Percentiles rank a stretch among this genome's conserved stretches.
Evolutionary conservation across 2,797 vertebrate species (phyloP).

Genomic region (Sebastiscus tertius): DNA sequence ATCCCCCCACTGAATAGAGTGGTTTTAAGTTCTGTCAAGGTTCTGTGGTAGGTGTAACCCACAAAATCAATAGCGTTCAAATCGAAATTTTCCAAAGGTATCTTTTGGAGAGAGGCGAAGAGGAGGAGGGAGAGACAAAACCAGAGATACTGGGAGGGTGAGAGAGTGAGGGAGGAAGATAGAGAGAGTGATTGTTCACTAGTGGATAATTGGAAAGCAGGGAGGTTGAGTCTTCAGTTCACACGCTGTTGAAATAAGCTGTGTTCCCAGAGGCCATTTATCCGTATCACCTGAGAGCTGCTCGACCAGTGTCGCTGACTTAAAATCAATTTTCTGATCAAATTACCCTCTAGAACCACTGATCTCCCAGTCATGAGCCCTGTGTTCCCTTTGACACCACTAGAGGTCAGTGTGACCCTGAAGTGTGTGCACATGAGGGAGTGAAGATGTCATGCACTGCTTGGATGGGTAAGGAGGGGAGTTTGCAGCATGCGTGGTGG

Average conservation of each 20-base stretch:
- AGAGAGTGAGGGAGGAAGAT: not conserved
- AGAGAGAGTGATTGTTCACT: slow-evolving; percentile 11
- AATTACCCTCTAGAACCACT: slow-evolving; percentile 63
- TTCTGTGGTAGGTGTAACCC: slow-evolving; percentile 37
- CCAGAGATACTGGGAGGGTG: not conserved
- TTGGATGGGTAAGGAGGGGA: slow-evolving; percentile 45
- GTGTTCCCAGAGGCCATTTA: slow-evolving; percentile 58
- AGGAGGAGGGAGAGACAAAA: not conserved
- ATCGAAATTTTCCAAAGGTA: slow-evolving; percentile 64
- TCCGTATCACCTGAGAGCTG: slow-evolving; percentile 55
- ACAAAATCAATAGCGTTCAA: slow-evolving; percentile 71
- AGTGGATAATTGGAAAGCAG: slow-evolving; percentile 61
- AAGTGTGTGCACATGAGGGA: not conserved
- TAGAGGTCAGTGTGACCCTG: slow-evolving; percentile 81
- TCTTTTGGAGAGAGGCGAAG: slow-evolving; percentile 16
- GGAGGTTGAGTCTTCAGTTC: slow-evolving; percentile 33
- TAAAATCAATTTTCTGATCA: slow-evolving; percentile 70
- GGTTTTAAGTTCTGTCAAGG: slow-evolving; percentile 9
- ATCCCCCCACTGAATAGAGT: slow-evolving; percentile 33
- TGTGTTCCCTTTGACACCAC: slow-evolving; percentile 59
- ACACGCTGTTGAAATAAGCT: slow-evolving; percentile 49
- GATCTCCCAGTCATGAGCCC: not conserved
- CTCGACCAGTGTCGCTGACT: slow-evolving; percentile 48
- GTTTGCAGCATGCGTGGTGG: slow-evolving; percentile 52
- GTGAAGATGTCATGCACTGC: slow-evolving; percentile 46